Conservation (phyloP, 2,888 invertebrate genomes). For the Mantis religiosa region DNA sequence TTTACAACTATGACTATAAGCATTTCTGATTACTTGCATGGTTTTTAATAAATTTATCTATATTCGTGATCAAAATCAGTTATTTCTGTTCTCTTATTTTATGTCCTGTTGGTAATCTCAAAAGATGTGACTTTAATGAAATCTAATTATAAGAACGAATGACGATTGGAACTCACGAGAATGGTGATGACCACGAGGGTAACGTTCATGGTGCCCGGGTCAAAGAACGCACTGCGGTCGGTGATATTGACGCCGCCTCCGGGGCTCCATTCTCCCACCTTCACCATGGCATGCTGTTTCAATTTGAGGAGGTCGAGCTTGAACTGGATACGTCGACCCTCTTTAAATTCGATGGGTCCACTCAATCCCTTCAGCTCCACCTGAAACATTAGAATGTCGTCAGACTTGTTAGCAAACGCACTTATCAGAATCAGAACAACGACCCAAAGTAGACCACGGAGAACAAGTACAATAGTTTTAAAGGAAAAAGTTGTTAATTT, state of each 20-base stretch:
- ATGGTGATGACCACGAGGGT: constrained; percentile 74
- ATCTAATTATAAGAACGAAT: not conserved
- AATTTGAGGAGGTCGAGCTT: constrained; percentile 70
- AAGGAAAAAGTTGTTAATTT: no score
- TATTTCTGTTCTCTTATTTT: no score
- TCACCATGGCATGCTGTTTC: constrained; percentile 67
- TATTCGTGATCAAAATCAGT: no score
- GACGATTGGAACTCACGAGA: constrained; percentile 52
- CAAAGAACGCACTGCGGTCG: constrained; percentile 66
- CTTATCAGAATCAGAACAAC: no score
- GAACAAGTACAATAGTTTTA: no score
- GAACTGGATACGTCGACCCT: constrained; percentile 69
- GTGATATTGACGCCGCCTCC: constrained; percentile 64
- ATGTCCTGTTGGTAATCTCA: no score
- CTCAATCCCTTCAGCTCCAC: constrained; percentile 76
- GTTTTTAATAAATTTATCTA: no score
- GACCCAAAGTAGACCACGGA: no score
- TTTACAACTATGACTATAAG: no score
- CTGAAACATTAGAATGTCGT: constrained; percentile 44
- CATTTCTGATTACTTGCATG: no score
- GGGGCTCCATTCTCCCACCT: constrained; percentile 73
- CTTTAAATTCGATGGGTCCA: constrained; percentile 75
- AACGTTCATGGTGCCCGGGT: constrained; percentile 66
- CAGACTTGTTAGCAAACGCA: no score
- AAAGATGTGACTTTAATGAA: not conserved